Evolutionary conservation across 2,113 vertebrate species (phyloP).

Genomic region (Athene cunicularia): DNA sequence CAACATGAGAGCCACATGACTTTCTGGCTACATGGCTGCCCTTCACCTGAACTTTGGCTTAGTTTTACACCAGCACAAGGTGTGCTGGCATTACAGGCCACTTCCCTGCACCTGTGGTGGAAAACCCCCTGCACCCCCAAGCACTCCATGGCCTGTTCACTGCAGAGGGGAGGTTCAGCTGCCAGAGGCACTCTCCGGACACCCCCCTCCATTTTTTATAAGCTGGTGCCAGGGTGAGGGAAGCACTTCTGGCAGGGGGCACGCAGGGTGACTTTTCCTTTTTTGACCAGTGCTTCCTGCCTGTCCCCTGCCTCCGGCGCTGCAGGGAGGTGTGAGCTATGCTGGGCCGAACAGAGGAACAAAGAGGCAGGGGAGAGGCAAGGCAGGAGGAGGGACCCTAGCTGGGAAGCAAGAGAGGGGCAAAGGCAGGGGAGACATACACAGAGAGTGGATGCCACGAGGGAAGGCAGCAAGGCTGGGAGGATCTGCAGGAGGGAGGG

Average conservation of each 20-base stretch:
- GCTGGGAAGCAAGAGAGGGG: neutral
- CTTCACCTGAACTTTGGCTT: slow-evolving; percentile 97
- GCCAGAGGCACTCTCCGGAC: neutral
- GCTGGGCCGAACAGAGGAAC: neutral
- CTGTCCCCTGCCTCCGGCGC: slow-evolving; percentile 9
- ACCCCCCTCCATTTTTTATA: neutral
- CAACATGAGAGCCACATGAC: slow-evolving; percentile 91
- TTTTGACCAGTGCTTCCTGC: slow-evolving; percentile 31
- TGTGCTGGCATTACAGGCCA: neutral
- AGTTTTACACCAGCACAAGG: slow-evolving; percentile 15
- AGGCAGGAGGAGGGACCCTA: neutral
- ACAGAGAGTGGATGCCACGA: accelerated
- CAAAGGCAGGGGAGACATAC: neutral
- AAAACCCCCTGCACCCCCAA: neutral
- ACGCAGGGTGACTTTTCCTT: neutral
- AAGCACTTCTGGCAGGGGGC: neutral
- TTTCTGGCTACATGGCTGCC: slow-evolving; percentile 86
- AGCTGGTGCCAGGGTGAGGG: neutral
- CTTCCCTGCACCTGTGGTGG: neutral
- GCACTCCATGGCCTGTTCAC: accelerated
- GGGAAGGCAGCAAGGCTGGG: neutral
- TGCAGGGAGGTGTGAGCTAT: neutral
- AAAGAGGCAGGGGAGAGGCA: neutral
- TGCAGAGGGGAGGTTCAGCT: neutral
- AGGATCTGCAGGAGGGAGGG: neutral